A percentile compares a stretch with the other conserved stretches of the same genome.
Evolutionary conservation across 1,140 invertebrate species (phyloP).

Genomic region (Vollenhovia emeryi): DNA sequence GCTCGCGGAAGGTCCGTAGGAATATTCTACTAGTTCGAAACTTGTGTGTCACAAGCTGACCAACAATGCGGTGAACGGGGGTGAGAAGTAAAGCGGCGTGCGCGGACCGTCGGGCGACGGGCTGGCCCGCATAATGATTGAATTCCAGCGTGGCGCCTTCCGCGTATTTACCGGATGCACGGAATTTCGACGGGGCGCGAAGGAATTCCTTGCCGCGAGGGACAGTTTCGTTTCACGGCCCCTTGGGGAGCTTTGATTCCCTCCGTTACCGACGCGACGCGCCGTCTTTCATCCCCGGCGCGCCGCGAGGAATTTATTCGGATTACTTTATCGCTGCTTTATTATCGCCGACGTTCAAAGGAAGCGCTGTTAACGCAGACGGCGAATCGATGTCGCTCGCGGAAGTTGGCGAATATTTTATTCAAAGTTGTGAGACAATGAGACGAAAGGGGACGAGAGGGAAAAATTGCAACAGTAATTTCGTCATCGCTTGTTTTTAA

Average conservation of each 20-base stretch:
- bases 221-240: constrained; percentile 67
- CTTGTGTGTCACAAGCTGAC: constrained; percentile 72
- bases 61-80: constrained; percentile 72
- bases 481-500: not conserved
- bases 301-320: constrained; percentile 50
- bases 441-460: not conserved
- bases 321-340: constrained; percentile 59
- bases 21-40: constrained; percentile 70
- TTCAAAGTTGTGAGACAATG: not conserved
- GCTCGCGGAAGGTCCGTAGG: constrained; percentile 53
- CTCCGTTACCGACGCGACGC: constrained; percentile 48
- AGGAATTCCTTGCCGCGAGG: constrained; percentile 68
- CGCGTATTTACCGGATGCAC: constrained; percentile 74
- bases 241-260: constrained; percentile 45
- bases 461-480: not conserved
- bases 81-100: constrained; percentile 65
- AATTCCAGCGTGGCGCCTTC: constrained; percentile 75
- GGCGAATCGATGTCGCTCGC: constrained; percentile 27
- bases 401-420: constrained; percentile 1
- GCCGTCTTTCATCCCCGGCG: constrained; percentile 42
- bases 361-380: constrained; percentile 32
- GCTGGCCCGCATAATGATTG: constrained; percentile 74
- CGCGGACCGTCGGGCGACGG: constrained; percentile 51
- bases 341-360: constrained; percentile 44
- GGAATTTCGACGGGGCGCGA: constrained; percentile 70